Evolutionary conservation across 2,888 invertebrate species (phyloP).

Genomic region (Sesia apiformis): DNA sequence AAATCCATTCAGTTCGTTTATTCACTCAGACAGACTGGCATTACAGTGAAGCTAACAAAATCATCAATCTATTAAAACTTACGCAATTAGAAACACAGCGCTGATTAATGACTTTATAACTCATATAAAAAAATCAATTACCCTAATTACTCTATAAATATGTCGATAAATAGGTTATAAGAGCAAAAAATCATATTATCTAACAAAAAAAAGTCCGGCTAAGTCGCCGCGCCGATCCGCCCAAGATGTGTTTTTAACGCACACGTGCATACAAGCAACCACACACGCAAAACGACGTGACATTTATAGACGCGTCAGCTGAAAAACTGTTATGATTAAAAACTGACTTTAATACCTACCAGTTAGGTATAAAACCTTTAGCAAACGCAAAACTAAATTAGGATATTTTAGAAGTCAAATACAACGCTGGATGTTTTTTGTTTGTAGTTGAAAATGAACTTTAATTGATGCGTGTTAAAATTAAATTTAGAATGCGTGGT

Average conservation of each 20-base stretch:
- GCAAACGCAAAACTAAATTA: slow-evolving; percentile 27
- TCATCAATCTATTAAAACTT: no score
- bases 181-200: background rate
- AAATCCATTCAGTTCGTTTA: no score
- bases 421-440: slow-evolving; percentile 41
- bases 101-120: no score
- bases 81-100: no score
- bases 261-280: slow-evolving; percentile 24
- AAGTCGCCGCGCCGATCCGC: slow-evolving; percentile 37
- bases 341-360: slow-evolving; percentile 17
- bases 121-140: no score
- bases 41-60: no score
- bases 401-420: slow-evolving; percentile 66
- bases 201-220: slow-evolving; percentile 37
- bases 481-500: slow-evolving; percentile 19
- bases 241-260: slow-evolving; percentile 60
- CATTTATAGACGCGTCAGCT: slow-evolving; percentile 68
- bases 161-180: background rate
- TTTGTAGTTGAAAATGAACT: background rate
- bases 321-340: slow-evolving; percentile 36
- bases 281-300: slow-evolving; percentile 25
- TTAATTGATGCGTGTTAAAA: background rate
- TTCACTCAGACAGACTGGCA: no score
- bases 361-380: slow-evolving; percentile 17
- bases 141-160: no score